Percentiles rank a stretch among this genome's conserved stretches.
Conservation (phyloP, 2,797 vertebrate species). For the Amniataba percoides region DNA sequence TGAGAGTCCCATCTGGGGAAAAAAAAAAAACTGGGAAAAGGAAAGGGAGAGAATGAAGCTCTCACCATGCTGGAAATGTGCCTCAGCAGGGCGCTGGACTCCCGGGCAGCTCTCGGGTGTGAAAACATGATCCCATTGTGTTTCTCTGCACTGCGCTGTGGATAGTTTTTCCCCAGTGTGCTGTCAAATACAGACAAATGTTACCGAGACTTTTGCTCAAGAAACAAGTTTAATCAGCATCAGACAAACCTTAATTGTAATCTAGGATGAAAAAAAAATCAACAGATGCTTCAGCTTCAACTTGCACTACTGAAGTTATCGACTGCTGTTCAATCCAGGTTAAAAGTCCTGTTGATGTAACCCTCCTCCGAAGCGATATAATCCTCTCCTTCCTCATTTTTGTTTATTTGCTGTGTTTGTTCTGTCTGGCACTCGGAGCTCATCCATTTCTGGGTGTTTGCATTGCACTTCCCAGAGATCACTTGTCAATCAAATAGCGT, state of each 20-base stretch:
- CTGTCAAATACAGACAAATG: background rate
- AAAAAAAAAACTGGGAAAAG: background rate
- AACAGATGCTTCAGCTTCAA: background rate
- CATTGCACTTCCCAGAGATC: conserved; percentile 38
- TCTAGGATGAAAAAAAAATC: background rate
- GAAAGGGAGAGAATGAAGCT: conserved; percentile 9
- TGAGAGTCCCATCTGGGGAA: conserved; percentile 29
- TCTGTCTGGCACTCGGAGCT: conserved; percentile 51
- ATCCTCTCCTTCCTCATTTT: conserved; percentile 17
- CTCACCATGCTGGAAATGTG: background rate
- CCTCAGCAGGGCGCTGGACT: background rate
- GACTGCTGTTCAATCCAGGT: conserved; percentile 18
- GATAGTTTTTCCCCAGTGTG: background rate
- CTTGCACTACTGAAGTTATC: background rate
- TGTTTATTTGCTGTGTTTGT: conserved; percentile 54
- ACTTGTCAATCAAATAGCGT: conserved; percentile 45
- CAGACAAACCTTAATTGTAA: background rate
- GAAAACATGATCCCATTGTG: background rate
- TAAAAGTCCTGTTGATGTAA: conserved; percentile 40
- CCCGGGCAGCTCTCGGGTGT: background rate
- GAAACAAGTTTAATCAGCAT: background rate
- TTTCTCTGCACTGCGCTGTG: background rate
- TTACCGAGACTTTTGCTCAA: background rate
- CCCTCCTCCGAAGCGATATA: conserved; percentile 12
- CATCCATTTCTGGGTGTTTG: conserved; percentile 53